phyloP scores from a whole-genome alignment of 1,140 invertebrate genomes.

The Trachymyrmex cornetzi region DNA sequence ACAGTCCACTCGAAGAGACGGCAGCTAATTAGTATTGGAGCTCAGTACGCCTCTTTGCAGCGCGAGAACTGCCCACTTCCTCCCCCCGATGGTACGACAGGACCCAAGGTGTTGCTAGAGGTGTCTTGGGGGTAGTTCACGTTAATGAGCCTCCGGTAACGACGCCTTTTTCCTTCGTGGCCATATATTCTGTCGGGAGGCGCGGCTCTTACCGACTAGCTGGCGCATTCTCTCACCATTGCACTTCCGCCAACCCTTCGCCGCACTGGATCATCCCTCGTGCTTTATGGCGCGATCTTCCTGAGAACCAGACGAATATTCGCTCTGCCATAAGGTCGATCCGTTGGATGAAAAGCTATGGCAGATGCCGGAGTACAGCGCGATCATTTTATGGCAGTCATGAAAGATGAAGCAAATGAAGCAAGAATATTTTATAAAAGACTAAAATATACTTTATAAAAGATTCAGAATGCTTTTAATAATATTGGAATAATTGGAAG shows the following conservation, averaged over 20 bases:
- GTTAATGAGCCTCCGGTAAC: constrained; percentile 80
- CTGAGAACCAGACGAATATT: constrained; percentile 52
- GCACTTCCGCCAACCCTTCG: constrained; percentile 20
- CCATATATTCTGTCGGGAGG: constrained; percentile 73
- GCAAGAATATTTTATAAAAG: background rate
- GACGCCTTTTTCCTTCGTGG: constrained; percentile 77
- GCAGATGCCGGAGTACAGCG: background rate
- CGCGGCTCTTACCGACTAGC: constrained; percentile 44
- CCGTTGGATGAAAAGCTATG: background rate
- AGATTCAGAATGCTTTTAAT: background rate
- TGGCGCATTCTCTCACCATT: constrained; percentile 68
- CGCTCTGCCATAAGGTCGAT: constrained; percentile 31
- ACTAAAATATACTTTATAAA: background rate
- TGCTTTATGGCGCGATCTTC: constrained; percentile 60
- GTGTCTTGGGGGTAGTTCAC: constrained; percentile 79
- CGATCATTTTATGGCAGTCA: constrained; percentile 7
- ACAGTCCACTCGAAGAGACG: constrained; percentile 69
- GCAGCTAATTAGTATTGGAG: constrained; percentile 79
- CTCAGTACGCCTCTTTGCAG: constrained; percentile 52
- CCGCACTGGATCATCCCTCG: constrained; percentile 56
- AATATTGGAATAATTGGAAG: background rate
- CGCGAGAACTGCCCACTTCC: constrained; percentile 8
- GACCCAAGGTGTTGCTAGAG: constrained; percentile 73
- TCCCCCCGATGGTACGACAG: constrained; percentile 18
- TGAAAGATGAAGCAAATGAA: background rate